Evolutionary conservation across 2,113 vertebrate genomes (phyloP), one percentile per base, ranked within the genome.

Genomic region (Malurus melanocephalus): DNA sequence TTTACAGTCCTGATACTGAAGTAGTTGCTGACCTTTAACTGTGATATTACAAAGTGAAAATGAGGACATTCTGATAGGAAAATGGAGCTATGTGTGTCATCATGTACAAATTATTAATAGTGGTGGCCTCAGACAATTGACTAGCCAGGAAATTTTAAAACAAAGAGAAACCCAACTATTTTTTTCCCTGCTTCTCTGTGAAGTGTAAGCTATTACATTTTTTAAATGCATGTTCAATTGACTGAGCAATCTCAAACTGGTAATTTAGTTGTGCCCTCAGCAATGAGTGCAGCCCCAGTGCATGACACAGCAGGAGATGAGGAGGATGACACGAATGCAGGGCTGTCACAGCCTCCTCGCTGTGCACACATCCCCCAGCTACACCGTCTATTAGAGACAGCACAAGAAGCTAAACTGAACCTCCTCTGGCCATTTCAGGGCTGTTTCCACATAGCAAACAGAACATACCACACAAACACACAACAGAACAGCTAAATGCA

Each of bases 21-120:
- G 52, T 30, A 62, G 30, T 45, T 92, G 59, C 43, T 92, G 86
- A 90, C 53, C 59, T 93, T 77, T 83, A 78, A 83, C 22, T 78
- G 17, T 48, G 46, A 45, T 73, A 76, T 49, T 61, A 45, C 28
- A 72, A 67, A 80, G 28, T 59, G 46, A 79, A 89, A 92, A 88
- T 69, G 46, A 87, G 80, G 71, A 77, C 40, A 55, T 77, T 72
- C 49, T 35, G 46, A 59, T 21, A 43, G 77, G 55, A 85, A 80
- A 91, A 62, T 42, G n/a, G 35, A 91, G 19, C 68, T 45, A 3
- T 62, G 28, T 19, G n/a, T 86, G 65, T 48, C 35, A 48, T 23
- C 53, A 16, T 71, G 52, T 91, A 62, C 53, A 73, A 91, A 80
- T 84, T 46, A 51, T 86, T 83, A 89, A 65, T 68, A 62, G 23